A percentile compares a stretch with the other conserved stretches of the same genome.
Conservation (phyloP, 2,888 invertebrate species). For the Elgonia sp. region DNA sequence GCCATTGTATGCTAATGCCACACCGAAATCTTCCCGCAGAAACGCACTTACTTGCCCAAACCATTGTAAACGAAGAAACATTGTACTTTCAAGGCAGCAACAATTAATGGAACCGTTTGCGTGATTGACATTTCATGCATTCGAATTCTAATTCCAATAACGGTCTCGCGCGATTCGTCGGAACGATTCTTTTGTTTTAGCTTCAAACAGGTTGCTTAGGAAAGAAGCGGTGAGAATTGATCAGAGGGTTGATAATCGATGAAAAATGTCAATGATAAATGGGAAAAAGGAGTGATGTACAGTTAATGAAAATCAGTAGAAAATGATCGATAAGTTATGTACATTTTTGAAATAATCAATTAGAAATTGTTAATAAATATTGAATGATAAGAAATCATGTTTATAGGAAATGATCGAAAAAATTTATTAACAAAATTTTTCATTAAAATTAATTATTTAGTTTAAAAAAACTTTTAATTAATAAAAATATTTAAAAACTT, state of each 20-base stretch:
- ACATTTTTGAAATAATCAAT: too few species aligned
- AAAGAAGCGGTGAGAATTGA: neutral
- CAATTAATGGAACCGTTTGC: conserved; percentile 52
- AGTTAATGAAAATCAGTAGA: neutral
- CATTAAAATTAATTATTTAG: too few species aligned
- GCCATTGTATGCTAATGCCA: conserved; percentile 85
- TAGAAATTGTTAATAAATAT: too few species aligned
- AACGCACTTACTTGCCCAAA: conserved; percentile 53
- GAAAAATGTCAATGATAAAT: neutral
- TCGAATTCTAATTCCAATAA: conserved; percentile 54
- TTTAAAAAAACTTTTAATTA: too few species aligned
- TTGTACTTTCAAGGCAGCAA: conserved; percentile 44
- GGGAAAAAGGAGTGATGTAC: neutral
- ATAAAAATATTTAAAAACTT: too few species aligned
- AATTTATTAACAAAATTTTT: too few species aligned
- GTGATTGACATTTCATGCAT: conserved; percentile 70
- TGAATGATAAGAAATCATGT: too few species aligned
- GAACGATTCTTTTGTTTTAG: conserved; percentile 31
- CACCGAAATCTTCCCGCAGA: conserved; percentile 77
- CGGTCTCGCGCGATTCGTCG: conserved; percentile 34
- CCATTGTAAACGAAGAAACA: conserved; percentile 38
- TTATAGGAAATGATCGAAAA: too few species aligned
- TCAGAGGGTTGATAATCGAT: neutral
- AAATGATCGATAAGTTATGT: too few species aligned
- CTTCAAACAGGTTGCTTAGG: neutral